Percentiles rank a stretch among this genome's conserved stretches.
Conservation (phyloP, 2,113 vertebrate species). For the Tichodroma muraria region DNA sequence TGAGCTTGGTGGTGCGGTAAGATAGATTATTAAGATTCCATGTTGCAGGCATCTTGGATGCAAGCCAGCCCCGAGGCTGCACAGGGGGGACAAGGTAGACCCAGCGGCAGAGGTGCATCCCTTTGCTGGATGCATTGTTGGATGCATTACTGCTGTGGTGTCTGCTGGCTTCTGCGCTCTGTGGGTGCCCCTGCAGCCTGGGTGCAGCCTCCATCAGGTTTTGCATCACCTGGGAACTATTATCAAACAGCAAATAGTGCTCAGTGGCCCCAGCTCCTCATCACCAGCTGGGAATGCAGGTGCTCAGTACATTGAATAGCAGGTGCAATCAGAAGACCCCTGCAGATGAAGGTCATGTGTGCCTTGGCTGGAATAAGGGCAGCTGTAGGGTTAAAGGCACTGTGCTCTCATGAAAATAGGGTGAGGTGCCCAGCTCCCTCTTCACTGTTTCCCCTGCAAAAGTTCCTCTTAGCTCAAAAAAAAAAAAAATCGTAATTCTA, state of each 20-base stretch:
- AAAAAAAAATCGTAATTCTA: neutral
- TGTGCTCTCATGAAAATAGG: neutral
- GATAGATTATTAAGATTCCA: neutral
- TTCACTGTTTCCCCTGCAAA: neutral
- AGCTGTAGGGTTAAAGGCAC: neutral
- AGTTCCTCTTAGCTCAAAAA: neutral
- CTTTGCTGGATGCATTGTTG: neutral
- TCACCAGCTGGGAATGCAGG: neutral
- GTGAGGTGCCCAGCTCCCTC: neutral
- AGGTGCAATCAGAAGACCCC: neutral
- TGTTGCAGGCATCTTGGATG: neutral
- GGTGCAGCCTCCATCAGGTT: neutral
- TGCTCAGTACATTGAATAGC: neutral
- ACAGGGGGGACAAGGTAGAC: neutral
- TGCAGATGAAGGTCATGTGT: neutral
- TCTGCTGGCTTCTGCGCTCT: neutral
- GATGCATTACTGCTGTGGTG: neutral
- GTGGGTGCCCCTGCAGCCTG: neutral
- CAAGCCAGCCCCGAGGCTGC: neutral
- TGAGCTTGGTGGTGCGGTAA: neutral
- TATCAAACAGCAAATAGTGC: neutral
- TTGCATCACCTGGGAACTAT: neutral
- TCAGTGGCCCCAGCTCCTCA: neutral
- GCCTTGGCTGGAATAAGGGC: neutral
- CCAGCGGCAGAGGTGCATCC: neutral